phyloP scores from a whole-genome alignment of 2,113 vertebrate species.

The Paracanthobrama guichenoti region DNA sequence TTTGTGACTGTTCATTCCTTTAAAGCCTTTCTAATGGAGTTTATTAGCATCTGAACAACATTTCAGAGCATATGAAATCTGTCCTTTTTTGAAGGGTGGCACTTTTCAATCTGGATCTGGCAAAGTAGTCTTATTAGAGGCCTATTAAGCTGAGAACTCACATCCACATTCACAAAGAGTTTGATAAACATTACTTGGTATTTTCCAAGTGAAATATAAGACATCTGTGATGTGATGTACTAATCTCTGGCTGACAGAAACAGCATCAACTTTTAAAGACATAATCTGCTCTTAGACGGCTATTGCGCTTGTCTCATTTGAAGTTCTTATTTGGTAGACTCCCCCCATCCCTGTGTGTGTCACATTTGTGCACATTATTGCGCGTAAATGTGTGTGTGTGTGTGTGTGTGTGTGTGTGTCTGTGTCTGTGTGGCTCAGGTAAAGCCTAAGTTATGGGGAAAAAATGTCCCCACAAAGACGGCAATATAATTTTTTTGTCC shows the following conservation, averaged over 20 bases:
- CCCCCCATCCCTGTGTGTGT: constrained; percentile 6
- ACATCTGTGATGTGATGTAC: constrained; percentile 6
- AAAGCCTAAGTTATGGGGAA: too few species aligned
- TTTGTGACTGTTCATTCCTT: constrained; percentile 44
- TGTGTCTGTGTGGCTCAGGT: not conserved
- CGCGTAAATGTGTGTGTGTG: constrained; percentile 26
- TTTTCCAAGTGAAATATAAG: constrained; percentile 19
- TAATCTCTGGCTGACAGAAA: constrained; percentile 39
- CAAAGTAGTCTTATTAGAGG: constrained; percentile 36
- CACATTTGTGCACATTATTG: not conserved
- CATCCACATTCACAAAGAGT: constrained; percentile 31
- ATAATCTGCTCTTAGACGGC: constrained; percentile 51
- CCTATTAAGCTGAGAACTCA: constrained; percentile 26
- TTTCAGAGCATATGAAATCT: constrained; percentile 60
- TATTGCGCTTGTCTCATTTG: constrained; percentile 61
- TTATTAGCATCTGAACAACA: constrained; percentile 65
- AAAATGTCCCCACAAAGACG: too few species aligned
- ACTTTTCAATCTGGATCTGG: constrained; percentile 48
- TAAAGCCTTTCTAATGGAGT: constrained; percentile 60
- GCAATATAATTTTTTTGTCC: too few species aligned
- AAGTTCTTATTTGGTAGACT: constrained; percentile 54
- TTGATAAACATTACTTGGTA: constrained; percentile 29
- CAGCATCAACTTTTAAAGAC: constrained; percentile 28
- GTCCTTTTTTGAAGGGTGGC: constrained; percentile 60
- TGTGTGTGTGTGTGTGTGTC: constrained; percentile 30